These are phyloP conservation scores for Naja naja DNA, from an alignment of 2,113 vertebrate genomes.

Conservation along the genomic window DNA sequence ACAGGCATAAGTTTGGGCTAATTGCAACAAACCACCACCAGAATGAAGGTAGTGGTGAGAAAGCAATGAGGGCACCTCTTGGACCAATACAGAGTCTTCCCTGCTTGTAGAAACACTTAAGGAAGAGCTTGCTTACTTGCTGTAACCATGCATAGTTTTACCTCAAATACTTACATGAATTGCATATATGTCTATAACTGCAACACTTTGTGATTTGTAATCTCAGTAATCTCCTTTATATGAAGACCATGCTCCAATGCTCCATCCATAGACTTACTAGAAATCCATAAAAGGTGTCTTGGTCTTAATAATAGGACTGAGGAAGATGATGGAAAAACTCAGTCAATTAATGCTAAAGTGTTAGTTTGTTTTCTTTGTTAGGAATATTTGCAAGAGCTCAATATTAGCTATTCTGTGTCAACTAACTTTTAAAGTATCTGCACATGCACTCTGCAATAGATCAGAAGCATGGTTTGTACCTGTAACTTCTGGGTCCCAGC, in stretches of 20 bases:
- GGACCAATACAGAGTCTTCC: not conserved
- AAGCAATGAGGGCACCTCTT: not conserved
- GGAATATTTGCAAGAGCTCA: not conserved
- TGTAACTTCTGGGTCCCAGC: not conserved
- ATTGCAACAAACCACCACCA: not conserved
- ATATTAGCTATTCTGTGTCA: not conserved
- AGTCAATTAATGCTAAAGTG: not conserved
- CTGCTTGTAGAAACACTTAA: not conserved
- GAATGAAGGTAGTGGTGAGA: not conserved
- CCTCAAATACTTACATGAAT: not conserved
- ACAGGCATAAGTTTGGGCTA: not conserved
- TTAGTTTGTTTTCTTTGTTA: not conserved
- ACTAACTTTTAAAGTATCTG: not conserved
- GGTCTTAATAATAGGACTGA: not conserved
- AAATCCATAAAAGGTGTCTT: not conserved
- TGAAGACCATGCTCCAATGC: not conserved
- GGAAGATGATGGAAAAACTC: not conserved
- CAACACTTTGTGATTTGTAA: not conserved
- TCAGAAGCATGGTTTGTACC: not conserved
- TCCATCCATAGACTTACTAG: not conserved
- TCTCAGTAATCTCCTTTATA: not conserved
- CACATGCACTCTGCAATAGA: rapidly evolving
- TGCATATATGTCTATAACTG: not conserved
- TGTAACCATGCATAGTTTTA: not conserved
- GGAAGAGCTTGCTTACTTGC: not conserved